These are phyloP conservation scores for Ditylenchus weischeri DNA, from an alignment of 2,888 invertebrate species.

Conservation along the genomic window DNA sequence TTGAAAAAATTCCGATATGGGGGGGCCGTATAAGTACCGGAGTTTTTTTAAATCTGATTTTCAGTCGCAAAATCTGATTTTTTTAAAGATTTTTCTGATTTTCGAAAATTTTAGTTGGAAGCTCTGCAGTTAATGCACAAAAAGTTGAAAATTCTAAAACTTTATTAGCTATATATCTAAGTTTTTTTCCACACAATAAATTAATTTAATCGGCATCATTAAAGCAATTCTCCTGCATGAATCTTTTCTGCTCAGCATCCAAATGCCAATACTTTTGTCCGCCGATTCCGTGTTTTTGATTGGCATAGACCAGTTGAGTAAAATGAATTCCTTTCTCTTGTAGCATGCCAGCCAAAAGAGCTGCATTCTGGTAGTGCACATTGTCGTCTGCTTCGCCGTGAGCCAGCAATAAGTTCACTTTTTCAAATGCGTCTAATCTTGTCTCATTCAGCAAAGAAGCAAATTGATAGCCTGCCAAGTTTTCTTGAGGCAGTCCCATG, in stretches of 20 bases:
- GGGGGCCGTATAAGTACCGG: too few species aligned
- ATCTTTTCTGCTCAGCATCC: neutral
- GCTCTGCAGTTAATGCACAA: too few species aligned
- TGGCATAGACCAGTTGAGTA: conserved; percentile 74
- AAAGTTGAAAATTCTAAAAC: too few species aligned
- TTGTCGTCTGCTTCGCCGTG: conserved; percentile 89
- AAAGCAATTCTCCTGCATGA: conserved; percentile 1
- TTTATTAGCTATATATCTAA: too few species aligned
- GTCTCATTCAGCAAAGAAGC: conserved; percentile 29
- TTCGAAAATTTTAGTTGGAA: too few species aligned
- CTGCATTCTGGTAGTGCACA: conserved; percentile 89
- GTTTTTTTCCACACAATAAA: too few species aligned
- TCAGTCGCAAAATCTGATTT: too few species aligned
- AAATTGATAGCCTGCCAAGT: conserved; percentile 66
- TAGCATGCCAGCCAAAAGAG: conserved; percentile 81
- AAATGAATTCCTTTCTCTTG: conserved; percentile 82
- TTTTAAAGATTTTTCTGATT: too few species aligned
- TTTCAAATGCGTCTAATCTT: conserved; percentile 66
- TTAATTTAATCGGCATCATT: too few species aligned
- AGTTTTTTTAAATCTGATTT: too few species aligned
- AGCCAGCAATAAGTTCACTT: conserved; percentile 83
- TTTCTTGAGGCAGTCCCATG: conserved; percentile 80
- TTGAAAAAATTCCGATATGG: too few species aligned
- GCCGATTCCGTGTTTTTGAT: neutral
- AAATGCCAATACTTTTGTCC: conserved; percentile 3